Conservation (phyloP, 2,113 vertebrate genomes). For the Oryzias javanicus region DNA sequence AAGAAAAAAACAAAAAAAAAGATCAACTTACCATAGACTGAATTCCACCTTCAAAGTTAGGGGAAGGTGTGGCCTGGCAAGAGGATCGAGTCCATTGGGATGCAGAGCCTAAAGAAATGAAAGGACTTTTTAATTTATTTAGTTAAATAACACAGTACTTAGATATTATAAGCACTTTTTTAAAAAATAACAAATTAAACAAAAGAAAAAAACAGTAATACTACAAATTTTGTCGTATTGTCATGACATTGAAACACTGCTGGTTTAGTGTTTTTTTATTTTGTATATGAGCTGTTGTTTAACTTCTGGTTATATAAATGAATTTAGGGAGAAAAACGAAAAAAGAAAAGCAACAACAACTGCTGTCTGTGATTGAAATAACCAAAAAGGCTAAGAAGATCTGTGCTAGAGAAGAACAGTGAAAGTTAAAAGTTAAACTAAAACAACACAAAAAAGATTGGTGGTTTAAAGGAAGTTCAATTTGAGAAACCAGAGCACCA, state of each 20-base stretch:
- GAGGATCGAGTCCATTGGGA: slow-evolving; percentile 91
- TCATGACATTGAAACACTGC: not conserved
- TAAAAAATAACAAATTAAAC: too few relatives aligned
- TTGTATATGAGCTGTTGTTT: too few relatives aligned
- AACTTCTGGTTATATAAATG: too few relatives aligned
- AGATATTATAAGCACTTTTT: too few relatives aligned
- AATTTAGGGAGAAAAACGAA: too few relatives aligned
- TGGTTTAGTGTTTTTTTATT: not conserved
- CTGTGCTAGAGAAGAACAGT: not conserved
- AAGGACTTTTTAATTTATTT: not conserved
- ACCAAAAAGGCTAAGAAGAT: not conserved
- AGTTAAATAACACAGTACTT: too few relatives aligned
- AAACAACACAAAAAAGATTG: not conserved
- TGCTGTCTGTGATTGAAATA: not conserved
- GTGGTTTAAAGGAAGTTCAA: not conserved
- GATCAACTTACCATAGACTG: slow-evolving; percentile 82
- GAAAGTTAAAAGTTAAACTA: not conserved
- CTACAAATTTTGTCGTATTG: not conserved
- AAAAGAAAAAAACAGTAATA: too few relatives aligned
- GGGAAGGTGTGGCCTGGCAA: slow-evolving; percentile 89
- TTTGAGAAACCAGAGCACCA: not conserved
- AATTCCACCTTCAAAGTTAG: slow-evolving; percentile 87
- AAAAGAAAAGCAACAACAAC: too few relatives aligned
- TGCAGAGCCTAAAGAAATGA: slow-evolving; percentile 73
- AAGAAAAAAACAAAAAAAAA: not conserved